Evolutionary conservation across 2,113 vertebrate genomes (phyloP), one percentile per base, ranked within the genome.

Genomic region (Excalfactoria chinensis): DNA sequence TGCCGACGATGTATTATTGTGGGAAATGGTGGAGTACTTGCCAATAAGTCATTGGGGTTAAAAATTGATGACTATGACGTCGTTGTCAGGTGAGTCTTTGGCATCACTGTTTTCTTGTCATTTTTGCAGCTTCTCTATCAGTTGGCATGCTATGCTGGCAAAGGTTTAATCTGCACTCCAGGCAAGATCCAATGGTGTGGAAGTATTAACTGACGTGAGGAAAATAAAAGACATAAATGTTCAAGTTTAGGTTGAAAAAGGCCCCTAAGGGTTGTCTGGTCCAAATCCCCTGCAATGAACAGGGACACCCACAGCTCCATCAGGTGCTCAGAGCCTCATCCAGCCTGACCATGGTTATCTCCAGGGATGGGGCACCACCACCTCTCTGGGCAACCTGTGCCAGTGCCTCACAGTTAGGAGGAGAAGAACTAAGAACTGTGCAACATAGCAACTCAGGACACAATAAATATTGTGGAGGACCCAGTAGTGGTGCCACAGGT

Each of bases 1-100:
- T 99, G 99, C 97, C 99, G 98, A 91, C 98, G 98, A 86, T 99
- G 99, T 96, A 97, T 99, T 93, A 99, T 99, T 25, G 98, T 99
- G 73, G 99, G 99, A 69, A 99, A 99, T 6, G 99, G 99, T 76
- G 99, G 99, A 51, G 98, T 99, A 93, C 98, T 99, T 76, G 98
- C 97, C 96, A 99, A 99, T 97, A 99, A 99, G 95, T 99, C 99
- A 16, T 93, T 99, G 96, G 99, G 99, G 19, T 96, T 99, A 88
- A 98, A 98, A 80, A 99, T 99, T 76, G 98, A 99, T 87, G 97
- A 98, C 68, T 99, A 99, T 35, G 99, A 99, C 92, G 98, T 99
- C 63, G 98, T 99, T 71, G 97, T 99, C 93, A 98, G 99, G 99
- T 99, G 96, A 98, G 98, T 96, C 86, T 89, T 68, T 46, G 60